Base-by-base conservation (phyloP, 2,888 invertebrate species). In the Drosophila anceps region DNA sequence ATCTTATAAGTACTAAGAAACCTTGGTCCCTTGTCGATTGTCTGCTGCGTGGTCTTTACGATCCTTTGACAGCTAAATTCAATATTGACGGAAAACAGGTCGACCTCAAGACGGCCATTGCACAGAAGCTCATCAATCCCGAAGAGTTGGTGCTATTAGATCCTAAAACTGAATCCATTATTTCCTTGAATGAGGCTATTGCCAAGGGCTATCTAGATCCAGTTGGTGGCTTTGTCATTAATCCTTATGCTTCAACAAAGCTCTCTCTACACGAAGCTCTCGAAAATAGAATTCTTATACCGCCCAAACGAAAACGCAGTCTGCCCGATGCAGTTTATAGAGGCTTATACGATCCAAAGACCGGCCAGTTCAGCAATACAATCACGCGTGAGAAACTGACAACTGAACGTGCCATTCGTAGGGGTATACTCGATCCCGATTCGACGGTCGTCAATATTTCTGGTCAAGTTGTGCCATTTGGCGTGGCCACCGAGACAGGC, bases 301-400 rank as follows among this genome's bases (percentile, higher is more conserved):
- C 97, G 10, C 96, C 97, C 44, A 96, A 97, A 91, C 95, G 96
- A 60, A 96, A 96, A 92, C 95, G 97, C 76, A 97, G 97, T 70
- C 94, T 98, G 33, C 96, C 97, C 0, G 97, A 98, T 93, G 98
- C 98, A 2, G 96, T 98, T n/a, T 96, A 96, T 88, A 96, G 97
- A 93, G 98, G 98, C n/a, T 95, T 97, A 75, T 98, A 98, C 90
- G 97, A 98, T 93, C 96, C 96, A 0, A 95, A 95, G 84, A 96
- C 96, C 39, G 98, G 98, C 53, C 95, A 96, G 89, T 96, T 97
- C 90, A 96, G 96, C 41, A 96, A 96, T 91, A 96, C 97, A 4
- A 94, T 95, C 85, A 96, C 96, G n/a, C 95, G 96, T 83, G 96
- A 96, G 92, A 96, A 96, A 91, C 93, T 98, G 72, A 95, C 96